Conservation (phyloP, 2,888 invertebrate species). For the Polylopha cassiicola region DNA sequence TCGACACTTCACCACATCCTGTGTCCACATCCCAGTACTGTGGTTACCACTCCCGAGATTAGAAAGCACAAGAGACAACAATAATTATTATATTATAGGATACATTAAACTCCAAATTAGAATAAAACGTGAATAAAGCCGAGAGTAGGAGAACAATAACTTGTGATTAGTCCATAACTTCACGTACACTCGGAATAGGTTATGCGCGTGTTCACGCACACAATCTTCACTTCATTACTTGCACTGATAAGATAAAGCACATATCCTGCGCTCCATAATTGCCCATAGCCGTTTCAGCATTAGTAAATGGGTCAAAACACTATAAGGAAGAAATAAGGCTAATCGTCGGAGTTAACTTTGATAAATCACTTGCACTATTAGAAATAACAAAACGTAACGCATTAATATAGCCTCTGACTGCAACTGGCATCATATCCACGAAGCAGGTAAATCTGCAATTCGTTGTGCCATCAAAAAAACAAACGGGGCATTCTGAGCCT, state of each 20-base stretch:
- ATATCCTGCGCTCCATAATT: constrained; percentile 8
- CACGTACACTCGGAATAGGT: constrained; percentile 7
- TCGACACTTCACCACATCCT: constrained; percentile 39
- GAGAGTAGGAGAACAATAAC: too few relatives aligned
- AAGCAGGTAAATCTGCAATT: constrained; percentile 63
- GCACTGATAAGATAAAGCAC: constrained; percentile 14
- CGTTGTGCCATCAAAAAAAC: constrained; percentile 40
- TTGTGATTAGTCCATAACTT: too few relatives aligned
- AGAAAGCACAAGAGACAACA: too few relatives aligned
- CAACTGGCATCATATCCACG: constrained; percentile 41
- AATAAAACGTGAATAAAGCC: too few relatives aligned
- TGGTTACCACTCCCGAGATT: constrained; percentile 26
- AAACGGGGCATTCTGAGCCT: constrained; percentile 31
- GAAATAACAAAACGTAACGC: constrained; percentile 19
- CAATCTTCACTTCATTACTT: constrained; percentile 12
- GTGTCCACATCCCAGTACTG: constrained; percentile 34
- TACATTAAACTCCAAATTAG: constrained; percentile 13
- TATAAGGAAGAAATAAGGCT: constrained; percentile 30
- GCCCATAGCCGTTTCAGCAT: constrained; percentile 3
- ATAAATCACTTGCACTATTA: constrained; percentile 24
- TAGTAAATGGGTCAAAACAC: constrained; percentile 21
- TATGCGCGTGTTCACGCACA: constrained; percentile 2
- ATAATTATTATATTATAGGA: constrained; percentile 6
- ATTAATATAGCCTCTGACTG: constrained; percentile 29
- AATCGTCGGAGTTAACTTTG: constrained; percentile 27